Base-by-base conservation (phyloP, 2,797 vertebrate genomes). In the Falco concolor region DNA sequence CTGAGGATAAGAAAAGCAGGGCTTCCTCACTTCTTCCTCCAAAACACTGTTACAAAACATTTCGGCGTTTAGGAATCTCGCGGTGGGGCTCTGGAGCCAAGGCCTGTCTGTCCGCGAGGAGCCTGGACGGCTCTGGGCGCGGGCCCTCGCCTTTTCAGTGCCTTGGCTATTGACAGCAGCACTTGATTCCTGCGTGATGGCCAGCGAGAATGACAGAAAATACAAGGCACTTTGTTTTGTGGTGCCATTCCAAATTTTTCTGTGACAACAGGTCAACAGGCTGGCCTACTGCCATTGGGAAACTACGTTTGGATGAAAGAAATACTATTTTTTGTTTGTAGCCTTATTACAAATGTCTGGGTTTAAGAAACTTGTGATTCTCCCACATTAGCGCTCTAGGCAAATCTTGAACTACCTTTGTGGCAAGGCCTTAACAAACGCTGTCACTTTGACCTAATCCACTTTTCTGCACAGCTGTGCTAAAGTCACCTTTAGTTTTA, bases 401-500 rank as follows among this genome's bases (percentile, higher is more conserved):
- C 94, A 94, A 95, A 96, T 96, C 93, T 95, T 87, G 89, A 87
- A 65, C 91, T 80, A 97, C 95, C 95, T 94, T 98, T 90, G 92
- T 97, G 96, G 97, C 88, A 32, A 84, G 97, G 97, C 97, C 97
- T 97, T 97, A 96, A 92, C 94, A 97, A 98, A 98, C 98, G 97
- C 98, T 97, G 97, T 98, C 98, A 98, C 98, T 98, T 98, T 97
- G 97, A 98, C 98, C 98, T 99, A 99, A 99, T 99, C 98, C 97
- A 83, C 97, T 99, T 98, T 98, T 99, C 98, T 98, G 98, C 97
- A 98, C 98, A 98, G 98, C 98, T 98, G 98, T 98, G 97, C 98
- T 98, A 96, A 97, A 98, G 98, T 98, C 98, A 99, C 98, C 98
- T 98, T 98, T 98, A 96, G 97, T 98, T 98, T 98, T 97, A 98